Base-by-base conservation (phyloP, 1,140 invertebrate species). In the Papilio helenus region DNA sequence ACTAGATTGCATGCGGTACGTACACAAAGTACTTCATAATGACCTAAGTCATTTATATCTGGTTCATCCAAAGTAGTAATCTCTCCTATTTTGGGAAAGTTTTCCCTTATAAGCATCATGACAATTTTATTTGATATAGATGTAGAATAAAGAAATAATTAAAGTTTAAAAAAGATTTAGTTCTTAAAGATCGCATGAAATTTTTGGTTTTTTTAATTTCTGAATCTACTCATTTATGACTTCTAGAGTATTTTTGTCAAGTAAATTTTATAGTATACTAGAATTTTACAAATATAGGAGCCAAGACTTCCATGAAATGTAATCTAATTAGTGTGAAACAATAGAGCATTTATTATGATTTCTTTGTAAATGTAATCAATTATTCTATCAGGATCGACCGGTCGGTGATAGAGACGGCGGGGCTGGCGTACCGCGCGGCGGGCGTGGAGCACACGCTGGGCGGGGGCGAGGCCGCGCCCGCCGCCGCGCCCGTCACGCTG, bases 371-470 rank as follows among this genome's bases (percentile, higher is more conserved):
- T 3, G 34, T 34, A 34, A 34, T 34, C 58, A 26, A 76, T 0
- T 73, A 29, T 29, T 29, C 29, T 3, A 3, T 29, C 79, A 95
- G 94, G 79, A 91, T 95, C 82, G 94, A 95, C 80, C 88, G 94
- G 1, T 92, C 93, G 23, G 93, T 95, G n/a, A 92, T 95, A 29
- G 94, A 95, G 79, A 93, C 88, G 16, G 90, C 89, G 7, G 92
- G 91, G 0, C 81, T 93, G 20, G 93, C 93, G 39, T 93, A 90
- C 76, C 85, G 92, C 0, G 91, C 92, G 29, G 93, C 90, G 44
- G 91, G 88, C 12, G 93, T 89, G 10, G 93, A 94, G 74, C 85
- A 89, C 58, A 82, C 84, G 18, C 58, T 88, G 34, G 85, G 86
- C 12, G 82, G 80, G 71, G 58, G 73, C 3, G 90, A 89, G 16